Evolutionary conservation across 2,888 invertebrate genomes (phyloP), one percentile per base, ranked within the genome.

Genomic region (Tachina fera): DNA sequence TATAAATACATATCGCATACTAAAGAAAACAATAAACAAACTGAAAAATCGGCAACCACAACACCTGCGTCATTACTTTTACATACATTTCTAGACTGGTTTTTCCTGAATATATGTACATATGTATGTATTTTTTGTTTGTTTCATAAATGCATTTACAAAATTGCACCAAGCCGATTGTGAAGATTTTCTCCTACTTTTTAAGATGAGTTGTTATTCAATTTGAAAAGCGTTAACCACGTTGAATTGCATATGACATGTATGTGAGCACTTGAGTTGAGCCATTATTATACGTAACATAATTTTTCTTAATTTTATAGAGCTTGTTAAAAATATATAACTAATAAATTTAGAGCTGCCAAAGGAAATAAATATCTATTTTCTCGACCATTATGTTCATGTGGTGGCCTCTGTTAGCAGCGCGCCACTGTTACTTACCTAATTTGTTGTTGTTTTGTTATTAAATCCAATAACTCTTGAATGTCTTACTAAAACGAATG

Each of bases 361-460:
- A 76, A 56, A 45, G 60, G 56, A 79, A 68, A 61, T 41, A 79
- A 68, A 61, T 41, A 6, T 31, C 31, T 65, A 53, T n/a, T 71
- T 72, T 63, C 77, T 67, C 68, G 71, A 79, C 63, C 61, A 81
- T 72, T 74, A 81, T 76, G 58, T 72, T 63, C 81, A 76, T 85
- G 82, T 82, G 81, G 75, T 53, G 81, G 75, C 58, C 77, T 79
- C 72, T 78, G 80, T 60, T 14, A 78, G 75, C 84, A 72, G 65
- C 80, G 67, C 65, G 67, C 68, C 58, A 70, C 79, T 75, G 65
- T 58, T 22, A 83, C 90, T 91, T 88, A 91, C 91, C 91, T 89
- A 87, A 88, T 88, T 88, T 87, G 68, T 71, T 79, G 81, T 63
- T 78, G 78, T 87, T 87, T 82, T 82, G 68, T 79, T 82, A 61